Conservation (phyloP, 2,797 vertebrate genomes). For the Protosalanx chinensis region DNA sequence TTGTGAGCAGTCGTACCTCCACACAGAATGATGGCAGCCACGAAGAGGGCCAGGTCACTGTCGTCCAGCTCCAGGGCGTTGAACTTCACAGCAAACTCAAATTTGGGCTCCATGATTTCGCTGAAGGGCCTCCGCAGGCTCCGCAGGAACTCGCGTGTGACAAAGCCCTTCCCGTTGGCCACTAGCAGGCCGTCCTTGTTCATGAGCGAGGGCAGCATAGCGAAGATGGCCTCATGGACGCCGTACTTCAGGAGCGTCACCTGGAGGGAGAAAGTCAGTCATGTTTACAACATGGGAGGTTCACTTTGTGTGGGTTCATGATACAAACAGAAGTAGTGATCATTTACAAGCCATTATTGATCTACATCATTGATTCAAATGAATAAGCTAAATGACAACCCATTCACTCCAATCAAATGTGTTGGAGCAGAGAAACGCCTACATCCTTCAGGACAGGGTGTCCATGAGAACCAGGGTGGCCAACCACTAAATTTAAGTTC, state of each 20-base stretch:
- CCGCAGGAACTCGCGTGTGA: constrained; percentile 82
- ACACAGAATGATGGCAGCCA: constrained; percentile 85
- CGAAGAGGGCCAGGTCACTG: constrained; percentile 82
- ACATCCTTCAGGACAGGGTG: too few species aligned
- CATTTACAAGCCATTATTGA: too few species aligned
- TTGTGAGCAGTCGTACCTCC: constrained; percentile 71
- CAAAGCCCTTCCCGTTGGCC: constrained; percentile 79
- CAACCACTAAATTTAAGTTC: too few species aligned
- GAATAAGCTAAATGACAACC: too few species aligned
- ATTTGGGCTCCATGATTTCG: constrained; percentile 88
- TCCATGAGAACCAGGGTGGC: too few species aligned
- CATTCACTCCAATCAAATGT: too few species aligned
- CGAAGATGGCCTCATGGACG: constrained; percentile 83
- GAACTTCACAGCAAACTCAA: constrained; percentile 87
- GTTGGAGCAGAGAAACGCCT: too few species aligned
- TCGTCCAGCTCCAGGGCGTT: constrained; percentile 84
- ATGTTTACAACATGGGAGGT: not conserved
- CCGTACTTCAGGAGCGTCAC: constrained; percentile 85
- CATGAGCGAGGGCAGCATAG: constrained; percentile 85
- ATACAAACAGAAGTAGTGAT: too few species aligned
- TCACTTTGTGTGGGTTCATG: too few species aligned
- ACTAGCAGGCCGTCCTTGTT: constrained; percentile 85
- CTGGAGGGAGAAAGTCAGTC: constrained; percentile 9
- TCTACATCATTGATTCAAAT: not conserved
- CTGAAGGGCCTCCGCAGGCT: constrained; percentile 82